Conservation (phyloP, 1,140 invertebrate species). For the Drosophila pectinifera region DNA sequence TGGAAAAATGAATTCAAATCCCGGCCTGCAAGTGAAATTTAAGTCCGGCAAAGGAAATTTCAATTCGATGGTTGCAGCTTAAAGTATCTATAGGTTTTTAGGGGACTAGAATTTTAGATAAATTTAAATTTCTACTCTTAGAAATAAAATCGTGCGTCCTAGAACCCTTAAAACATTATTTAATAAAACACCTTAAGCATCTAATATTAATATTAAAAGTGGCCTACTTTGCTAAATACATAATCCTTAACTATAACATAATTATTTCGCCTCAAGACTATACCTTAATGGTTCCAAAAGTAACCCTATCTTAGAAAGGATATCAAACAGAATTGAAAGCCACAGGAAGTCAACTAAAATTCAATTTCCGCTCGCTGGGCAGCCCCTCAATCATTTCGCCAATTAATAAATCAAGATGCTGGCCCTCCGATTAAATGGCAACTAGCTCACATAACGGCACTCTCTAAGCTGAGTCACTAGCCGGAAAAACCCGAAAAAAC, state of each 20-base stretch:
- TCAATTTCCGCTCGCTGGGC: not conserved
- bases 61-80: not conserved
- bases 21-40: constrained; percentile 16
- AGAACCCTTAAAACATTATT: too few species aligned
- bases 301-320: not conserved
- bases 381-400: constrained; percentile 1
- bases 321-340: not conserved
- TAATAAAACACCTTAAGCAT: too few species aligned
- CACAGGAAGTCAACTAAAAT: not conserved
- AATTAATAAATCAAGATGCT: constrained; percentile 49
- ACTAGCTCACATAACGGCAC: constrained; percentile 49
- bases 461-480: constrained; percentile 44
- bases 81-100: not conserved
- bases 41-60: constrained; percentile 13
- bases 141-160: too few species aligned
- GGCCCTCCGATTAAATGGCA: constrained; percentile 44
- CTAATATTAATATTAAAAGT: too few species aligned
- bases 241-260: too few species aligned
- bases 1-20: constrained; percentile 19
- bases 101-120: not conserved
- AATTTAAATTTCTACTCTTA: not conserved
- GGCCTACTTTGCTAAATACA: too few species aligned
- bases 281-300: not conserved
- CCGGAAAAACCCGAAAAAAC: constrained; percentile 10
- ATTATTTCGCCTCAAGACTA: too few species aligned